These are phyloP conservation scores for Tetropium fuscum DNA, from an alignment of 2,888 invertebrate genomes.

Conservation along the genomic window DNA sequence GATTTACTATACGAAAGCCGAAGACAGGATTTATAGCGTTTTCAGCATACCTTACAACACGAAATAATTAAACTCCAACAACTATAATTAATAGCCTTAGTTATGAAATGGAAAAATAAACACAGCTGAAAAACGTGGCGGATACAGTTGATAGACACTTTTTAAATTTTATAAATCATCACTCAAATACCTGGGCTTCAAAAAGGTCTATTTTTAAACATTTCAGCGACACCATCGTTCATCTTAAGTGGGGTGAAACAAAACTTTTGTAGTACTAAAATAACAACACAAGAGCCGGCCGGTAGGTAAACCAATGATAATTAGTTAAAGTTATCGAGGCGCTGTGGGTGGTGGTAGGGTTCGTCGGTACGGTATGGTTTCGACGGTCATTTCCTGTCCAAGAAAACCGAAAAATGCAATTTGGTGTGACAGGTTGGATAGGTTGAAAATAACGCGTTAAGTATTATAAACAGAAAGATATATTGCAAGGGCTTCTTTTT, in stretches of 20 bases:
- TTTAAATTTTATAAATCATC: slow-evolving; percentile 22
- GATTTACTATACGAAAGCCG: too few relatives aligned
- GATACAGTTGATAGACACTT: slow-evolving; percentile 23
- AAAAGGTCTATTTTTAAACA: slow-evolving; percentile 32
- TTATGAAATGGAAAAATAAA: slow-evolving; percentile 12
- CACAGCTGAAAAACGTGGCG: slow-evolving; percentile 16
- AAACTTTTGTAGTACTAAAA: slow-evolving; percentile 30
- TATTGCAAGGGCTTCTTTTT: slow-evolving; percentile 42
- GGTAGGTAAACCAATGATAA: slow-evolving; percentile 45
- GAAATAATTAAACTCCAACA: neutral
- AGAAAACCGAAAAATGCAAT: slow-evolving; percentile 58
- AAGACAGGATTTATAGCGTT: neutral
- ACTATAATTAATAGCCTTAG: slow-evolving; percentile 3
- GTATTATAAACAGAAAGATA: slow-evolving; percentile 41
- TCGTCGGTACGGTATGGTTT: slow-evolving; percentile 48
- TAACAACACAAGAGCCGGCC: slow-evolving; percentile 30
- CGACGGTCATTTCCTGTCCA: slow-evolving; percentile 58
- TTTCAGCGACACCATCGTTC: slow-evolving; percentile 36
- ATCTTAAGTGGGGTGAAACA: slow-evolving; percentile 31
- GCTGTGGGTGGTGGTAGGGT: slow-evolving; percentile 46
- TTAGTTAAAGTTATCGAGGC: slow-evolving; percentile 46
- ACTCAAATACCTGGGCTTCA: slow-evolving; percentile 22
- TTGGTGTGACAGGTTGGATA: slow-evolving; percentile 51
- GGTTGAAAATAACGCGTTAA: slow-evolving; percentile 51
- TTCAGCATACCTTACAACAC: neutral